Base-by-base conservation (phyloP, 1,140 invertebrate genomes). In the Calliopsis andreniformis region DNA sequence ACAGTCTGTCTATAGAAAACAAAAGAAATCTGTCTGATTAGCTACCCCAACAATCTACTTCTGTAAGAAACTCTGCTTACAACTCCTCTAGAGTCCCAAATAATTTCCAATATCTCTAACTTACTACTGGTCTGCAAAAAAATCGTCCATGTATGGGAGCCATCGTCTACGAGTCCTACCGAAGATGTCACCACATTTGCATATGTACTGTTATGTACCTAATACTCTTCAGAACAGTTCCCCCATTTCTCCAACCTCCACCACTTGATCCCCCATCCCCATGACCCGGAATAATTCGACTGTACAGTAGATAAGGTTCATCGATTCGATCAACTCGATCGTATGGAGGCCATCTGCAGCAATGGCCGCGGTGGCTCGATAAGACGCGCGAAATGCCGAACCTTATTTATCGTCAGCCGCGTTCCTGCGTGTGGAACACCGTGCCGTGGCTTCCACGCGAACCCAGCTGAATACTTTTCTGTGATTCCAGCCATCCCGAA, bases 361-460 rank as follows among this genome's bases (percentile, higher is more conserved):
- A 32, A 2, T 18, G 39, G 28, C 3, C 14, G 5, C 16, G 28
- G 73, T 55, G 45, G 75, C 59, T 76, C 72, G 61, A 73, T 82
- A 81, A 79, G 61, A 82, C 82, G 83, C 69, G 84, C 63, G 68
- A 83, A 79, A 83, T 82, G 82, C 82, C 82, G 77, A 84, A 64
- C 70, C 66, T 84, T 84, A 84, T 84, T 84, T 84, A 83, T 82
- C 61, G 73, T 58, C 67, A 66, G n/a, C 25, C 62, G 56, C 76
- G 69, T 72, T 42, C 32, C 63, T 69, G 78, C 72, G 72, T 72
- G 62, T 62, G 62, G 56, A 59, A 68, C 47, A 47, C 53, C 62
- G 62, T 67, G 47, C 53, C 66, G 14, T 16, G n/a, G 75, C 70
- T 79, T 59, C 62, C 67, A 39, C 39, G 62, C 76, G 61, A 64